These are phyloP conservation scores for Drosophila fulvimacula DNA, from an alignment of 2,888 invertebrate genomes.

Conservation along the genomic window DNA sequence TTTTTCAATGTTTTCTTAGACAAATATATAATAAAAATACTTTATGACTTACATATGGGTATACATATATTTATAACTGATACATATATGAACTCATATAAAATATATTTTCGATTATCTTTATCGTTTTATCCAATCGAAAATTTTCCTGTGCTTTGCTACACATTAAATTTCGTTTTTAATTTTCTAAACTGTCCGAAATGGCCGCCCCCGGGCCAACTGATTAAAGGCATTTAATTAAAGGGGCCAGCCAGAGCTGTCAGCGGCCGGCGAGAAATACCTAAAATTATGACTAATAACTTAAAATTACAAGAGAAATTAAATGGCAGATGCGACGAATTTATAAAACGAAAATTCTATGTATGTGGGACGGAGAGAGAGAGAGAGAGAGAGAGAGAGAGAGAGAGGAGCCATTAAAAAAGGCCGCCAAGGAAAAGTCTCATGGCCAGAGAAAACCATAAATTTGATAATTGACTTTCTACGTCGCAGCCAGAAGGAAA, in stretches of 20 bases:
- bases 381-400: slow-evolving; percentile 24
- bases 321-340: slow-evolving; percentile 61
- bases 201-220: slow-evolving; percentile 9
- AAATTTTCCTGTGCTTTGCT: not conserved
- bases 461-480: slow-evolving; percentile 82
- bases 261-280: slow-evolving; percentile 62
- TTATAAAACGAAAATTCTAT: slow-evolving; percentile 23
- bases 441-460: slow-evolving; percentile 66
- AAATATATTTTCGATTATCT: slow-evolving; percentile 14
- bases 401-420: slow-evolving; percentile 46
- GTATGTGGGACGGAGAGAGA: slow-evolving; percentile 50
- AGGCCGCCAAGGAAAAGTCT: slow-evolving; percentile 53
- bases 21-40: not conserved
- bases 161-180: slow-evolving; percentile 20
- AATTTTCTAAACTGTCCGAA: slow-evolving; percentile 6
- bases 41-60: not conserved
- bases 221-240: slow-evolving; percentile 53
- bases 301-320: slow-evolving; percentile 76
- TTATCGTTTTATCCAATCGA: not conserved
- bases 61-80: not conserved
- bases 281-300: slow-evolving; percentile 80
- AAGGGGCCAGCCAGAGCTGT: slow-evolving; percentile 51
- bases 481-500: slow-evolving; percentile 42
- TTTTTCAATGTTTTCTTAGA: not conserved
- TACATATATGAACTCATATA: not conserved